These are phyloP conservation scores for Ceratitis capitata DNA, from an alignment of 1,140 invertebrate genomes.

Conservation along the genomic window DNA sequence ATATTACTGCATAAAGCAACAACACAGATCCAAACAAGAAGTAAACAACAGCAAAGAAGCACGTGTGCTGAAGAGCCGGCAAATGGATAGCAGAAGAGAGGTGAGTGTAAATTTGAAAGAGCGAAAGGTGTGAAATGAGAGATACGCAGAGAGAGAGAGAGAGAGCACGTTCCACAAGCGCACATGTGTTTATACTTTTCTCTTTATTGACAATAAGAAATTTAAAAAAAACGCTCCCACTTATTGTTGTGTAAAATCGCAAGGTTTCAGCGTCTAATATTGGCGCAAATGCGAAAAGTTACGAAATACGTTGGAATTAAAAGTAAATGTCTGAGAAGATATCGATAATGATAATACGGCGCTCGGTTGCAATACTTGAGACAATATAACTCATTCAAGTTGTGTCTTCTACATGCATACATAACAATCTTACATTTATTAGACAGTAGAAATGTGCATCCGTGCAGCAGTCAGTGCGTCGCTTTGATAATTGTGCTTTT, in stretches of 20 bases:
- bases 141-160: not conserved
- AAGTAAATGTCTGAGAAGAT: not conserved
- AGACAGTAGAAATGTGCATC: too few species aligned
- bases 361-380: not conserved
- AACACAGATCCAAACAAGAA: too few species aligned
- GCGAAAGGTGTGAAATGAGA: too few species aligned
- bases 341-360: not conserved
- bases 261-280: not conserved
- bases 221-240: too few species aligned
- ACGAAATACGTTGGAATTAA: not conserved
- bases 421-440: too few species aligned
- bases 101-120: not conserved
- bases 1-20: too few species aligned
- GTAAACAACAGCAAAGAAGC: not conserved
- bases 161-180: not conserved
- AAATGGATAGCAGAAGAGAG: not conserved
- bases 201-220: too few species aligned
- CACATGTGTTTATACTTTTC: too few species aligned
- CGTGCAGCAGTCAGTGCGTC: too few species aligned
- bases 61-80: not conserved
- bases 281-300: not conserved
- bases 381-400: too few species aligned
- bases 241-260: not conserved
- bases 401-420: too few species aligned
- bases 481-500: too few species aligned